phyloP scores from a whole-genome alignment of 2,888 invertebrate genomes.

The Lysandra coridon region DNA sequence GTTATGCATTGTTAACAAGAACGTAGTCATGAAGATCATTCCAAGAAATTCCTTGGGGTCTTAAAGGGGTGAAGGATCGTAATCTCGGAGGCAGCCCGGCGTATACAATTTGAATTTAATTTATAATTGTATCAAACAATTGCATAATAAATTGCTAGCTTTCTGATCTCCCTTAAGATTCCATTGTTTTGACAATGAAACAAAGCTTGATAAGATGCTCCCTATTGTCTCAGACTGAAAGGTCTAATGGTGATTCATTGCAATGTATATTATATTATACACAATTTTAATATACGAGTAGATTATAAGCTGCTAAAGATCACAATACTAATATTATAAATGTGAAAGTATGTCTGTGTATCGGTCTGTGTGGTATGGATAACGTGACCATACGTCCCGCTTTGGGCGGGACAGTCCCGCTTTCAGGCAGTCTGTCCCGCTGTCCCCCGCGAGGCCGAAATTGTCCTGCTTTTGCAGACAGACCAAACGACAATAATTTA shows the following conservation, averaged over 20 bases:
- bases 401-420: too few species aligned
- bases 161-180: constrained; percentile 13
- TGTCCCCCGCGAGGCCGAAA: too few species aligned
- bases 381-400: too few species aligned
- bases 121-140: constrained; percentile 18
- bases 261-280: neutral
- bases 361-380: too few species aligned
- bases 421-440: too few species aligned
- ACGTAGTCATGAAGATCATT: neutral
- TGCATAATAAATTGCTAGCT: constrained; percentile 18
- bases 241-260: constrained; percentile 9
- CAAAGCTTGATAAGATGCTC: constrained; percentile 5
- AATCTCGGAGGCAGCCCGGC: neutral
- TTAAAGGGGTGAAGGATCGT: constrained; percentile 1
- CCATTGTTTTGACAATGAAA: constrained; percentile 20
- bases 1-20: neutral
- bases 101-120: constrained; percentile 16
- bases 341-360: too few species aligned
- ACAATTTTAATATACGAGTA: neutral
- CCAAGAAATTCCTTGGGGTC: constrained; percentile 5
- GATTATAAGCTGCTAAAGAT: too few species aligned
- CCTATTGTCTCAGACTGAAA: neutral
- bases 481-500: too few species aligned
- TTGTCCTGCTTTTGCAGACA: too few species aligned
- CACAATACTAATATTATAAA: too few species aligned